Conservation (phyloP, 2,888 invertebrate genomes). For the Euproctis similis region DNA sequence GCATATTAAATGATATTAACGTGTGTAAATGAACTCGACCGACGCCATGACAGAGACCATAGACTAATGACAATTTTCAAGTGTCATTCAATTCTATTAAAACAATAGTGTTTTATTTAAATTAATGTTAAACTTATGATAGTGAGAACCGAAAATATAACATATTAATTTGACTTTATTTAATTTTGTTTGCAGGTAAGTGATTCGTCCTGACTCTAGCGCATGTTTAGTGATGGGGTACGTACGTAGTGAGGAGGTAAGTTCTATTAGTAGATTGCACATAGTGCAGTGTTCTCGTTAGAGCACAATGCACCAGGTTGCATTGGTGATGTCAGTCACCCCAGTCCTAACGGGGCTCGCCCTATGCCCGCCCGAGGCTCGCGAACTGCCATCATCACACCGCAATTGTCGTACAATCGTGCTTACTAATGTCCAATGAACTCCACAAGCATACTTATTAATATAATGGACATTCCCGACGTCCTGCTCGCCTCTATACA, state of each 20-base stretch:
- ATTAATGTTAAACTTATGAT: neutral
- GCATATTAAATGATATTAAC: slow-evolving; percentile 48
- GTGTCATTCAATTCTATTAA: slow-evolving; percentile 4
- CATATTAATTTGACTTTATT: slow-evolving; percentile 4
- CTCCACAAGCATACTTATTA: slow-evolving; percentile 46
- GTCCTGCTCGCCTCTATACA: slow-evolving; percentile 23
- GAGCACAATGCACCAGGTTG: slow-evolving; percentile 75
- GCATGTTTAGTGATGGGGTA: slow-evolving; percentile 6
- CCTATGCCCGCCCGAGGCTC: slow-evolving; percentile 54
- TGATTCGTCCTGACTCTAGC: slow-evolving; percentile 10
- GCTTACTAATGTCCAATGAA: slow-evolving; percentile 59
- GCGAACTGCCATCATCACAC: slow-evolving; percentile 55
- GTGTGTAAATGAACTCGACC: slow-evolving; percentile 37
- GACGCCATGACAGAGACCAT: slow-evolving; percentile 25
- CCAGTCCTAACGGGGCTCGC: slow-evolving; percentile 70
- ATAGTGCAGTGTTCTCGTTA: slow-evolving; percentile 70
- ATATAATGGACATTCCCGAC: slow-evolving; percentile 33
- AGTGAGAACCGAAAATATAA: no score
- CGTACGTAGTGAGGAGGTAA: slow-evolving; percentile 33
- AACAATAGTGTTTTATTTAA: neutral
- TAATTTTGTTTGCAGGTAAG: slow-evolving; percentile 57
- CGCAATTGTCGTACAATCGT: slow-evolving; percentile 58
- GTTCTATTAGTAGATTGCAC: slow-evolving; percentile 57
- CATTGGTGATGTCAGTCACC: slow-evolving; percentile 71
- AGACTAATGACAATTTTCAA: slow-evolving; percentile 16